Percentiles rank a stretch among this genome's conserved stretches.
Evolutionary conservation across 30 jellyfish, hydroid and myxozoan genomes (phyloP).

Genomic region (Turritopsis rubra): DNA sequence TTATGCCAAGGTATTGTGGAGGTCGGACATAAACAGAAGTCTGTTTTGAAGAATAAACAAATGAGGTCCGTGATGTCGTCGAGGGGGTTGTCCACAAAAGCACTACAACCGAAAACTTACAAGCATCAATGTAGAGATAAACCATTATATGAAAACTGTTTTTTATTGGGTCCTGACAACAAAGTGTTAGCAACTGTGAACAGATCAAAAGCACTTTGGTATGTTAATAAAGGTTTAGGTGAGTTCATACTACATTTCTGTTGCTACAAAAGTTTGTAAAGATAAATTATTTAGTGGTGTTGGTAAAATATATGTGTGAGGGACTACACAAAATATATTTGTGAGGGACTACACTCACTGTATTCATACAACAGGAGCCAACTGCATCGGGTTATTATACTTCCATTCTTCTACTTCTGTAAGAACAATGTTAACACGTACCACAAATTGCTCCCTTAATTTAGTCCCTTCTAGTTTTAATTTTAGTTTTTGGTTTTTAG

Average conservation of each 20-base stretch:
- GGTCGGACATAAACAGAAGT: conserved; percentile 19
- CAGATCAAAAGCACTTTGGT: conserved; percentile 75
- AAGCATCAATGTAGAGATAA: conserved; percentile 51
- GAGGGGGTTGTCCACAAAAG: conserved; percentile 34
- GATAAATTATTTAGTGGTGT: background rate
- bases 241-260: too few species aligned
- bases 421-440: too few species aligned
- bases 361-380: too few species aligned
- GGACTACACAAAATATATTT: too few species aligned
- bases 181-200: conserved; percentile 68
- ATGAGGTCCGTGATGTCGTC: conserved; percentile 23
- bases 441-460: too few species aligned
- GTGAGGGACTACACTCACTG: too few species aligned
- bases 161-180: conserved; percentile 78
- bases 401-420: too few species aligned
- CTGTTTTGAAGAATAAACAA: conserved; percentile 3
- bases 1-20: conserved; percentile 82
- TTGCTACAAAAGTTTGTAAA: background rate
- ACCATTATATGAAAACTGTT: conserved; percentile 86
- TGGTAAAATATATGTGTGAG: too few species aligned
- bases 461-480: too few species aligned
- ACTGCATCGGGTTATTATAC: too few species aligned
- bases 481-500: too few species aligned
- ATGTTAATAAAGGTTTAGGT: conserved; percentile 58
- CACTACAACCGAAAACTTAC: background rate